phyloP scores from a whole-genome alignment of 2,797 vertebrate genomes.

The Geotrypetes seraphini region DNA sequence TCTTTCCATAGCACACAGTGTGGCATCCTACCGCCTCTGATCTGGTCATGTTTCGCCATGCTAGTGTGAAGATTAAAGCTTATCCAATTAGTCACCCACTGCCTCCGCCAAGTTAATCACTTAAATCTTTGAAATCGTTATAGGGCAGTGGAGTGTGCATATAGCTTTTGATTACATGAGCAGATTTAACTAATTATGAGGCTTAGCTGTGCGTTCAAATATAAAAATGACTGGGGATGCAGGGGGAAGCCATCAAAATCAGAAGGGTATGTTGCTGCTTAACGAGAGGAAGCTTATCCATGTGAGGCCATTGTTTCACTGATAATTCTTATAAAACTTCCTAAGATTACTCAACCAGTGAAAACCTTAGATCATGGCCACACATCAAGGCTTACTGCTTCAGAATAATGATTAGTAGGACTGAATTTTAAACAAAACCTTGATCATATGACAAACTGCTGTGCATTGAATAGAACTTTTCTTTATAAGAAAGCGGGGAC shows the following conservation, averaged over 20 bases:
- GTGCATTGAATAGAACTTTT: slow-evolving; percentile 38
- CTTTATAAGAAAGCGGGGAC: too few species aligned
- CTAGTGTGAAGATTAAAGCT: slow-evolving; percentile 79
- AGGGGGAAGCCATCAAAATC: slow-evolving; percentile 42
- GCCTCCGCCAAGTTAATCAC: slow-evolving; percentile 63
- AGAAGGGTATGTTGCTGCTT: slow-evolving; percentile 38
- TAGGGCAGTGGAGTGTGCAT: slow-evolving; percentile 52
- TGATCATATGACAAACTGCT: slow-evolving; percentile 46
- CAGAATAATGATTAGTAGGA: slow-evolving; percentile 41
- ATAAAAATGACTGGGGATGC: slow-evolving; percentile 41
- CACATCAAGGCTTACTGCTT: slow-evolving; percentile 55
- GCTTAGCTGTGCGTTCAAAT: slow-evolving; percentile 51
- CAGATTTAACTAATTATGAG: slow-evolving; percentile 71
- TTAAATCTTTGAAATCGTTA: slow-evolving; percentile 52
- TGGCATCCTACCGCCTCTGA: slow-evolving; percentile 60
- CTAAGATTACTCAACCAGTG: slow-evolving; percentile 67
- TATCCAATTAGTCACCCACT: slow-evolving; percentile 85
- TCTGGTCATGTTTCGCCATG: slow-evolving; percentile 25
- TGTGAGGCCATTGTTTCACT: slow-evolving; percentile 45
- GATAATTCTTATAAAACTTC: slow-evolving; percentile 43
- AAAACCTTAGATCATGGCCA: slow-evolving; percentile 57
- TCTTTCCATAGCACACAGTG: slow-evolving; percentile 41
- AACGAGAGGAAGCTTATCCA: slow-evolving; percentile 52
- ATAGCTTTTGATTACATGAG: slow-evolving; percentile 39
- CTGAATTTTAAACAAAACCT: slow-evolving; percentile 37